A percentile compares a stretch with the other conserved stretches of the same genome.
Conservation (phyloP, 2,888 invertebrate species). For the Amiota mariae region DNA sequence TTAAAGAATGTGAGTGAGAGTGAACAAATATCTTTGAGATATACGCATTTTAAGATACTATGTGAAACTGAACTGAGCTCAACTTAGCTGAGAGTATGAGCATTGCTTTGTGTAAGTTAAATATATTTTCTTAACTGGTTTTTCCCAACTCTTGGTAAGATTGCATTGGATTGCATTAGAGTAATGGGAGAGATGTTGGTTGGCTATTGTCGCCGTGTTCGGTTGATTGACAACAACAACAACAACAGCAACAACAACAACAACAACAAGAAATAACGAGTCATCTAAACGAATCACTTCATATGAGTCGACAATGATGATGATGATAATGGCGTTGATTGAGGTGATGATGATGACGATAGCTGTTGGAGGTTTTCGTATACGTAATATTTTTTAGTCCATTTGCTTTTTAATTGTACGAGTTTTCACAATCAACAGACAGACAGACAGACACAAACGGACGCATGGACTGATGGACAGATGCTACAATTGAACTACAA, state of each 20-base stretch:
- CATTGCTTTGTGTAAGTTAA: no score
- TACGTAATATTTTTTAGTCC: slow-evolving; percentile 59
- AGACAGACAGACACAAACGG: no score
- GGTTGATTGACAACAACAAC: neutral
- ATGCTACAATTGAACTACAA: slow-evolving; percentile 9
- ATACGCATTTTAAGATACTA: no score
- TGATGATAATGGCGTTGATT: slow-evolving; percentile 20
- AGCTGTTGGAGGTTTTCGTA: slow-evolving; percentile 46
- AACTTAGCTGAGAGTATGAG: no score
- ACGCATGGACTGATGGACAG: neutral
- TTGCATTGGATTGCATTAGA: no score
- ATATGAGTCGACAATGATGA: slow-evolving; percentile 26
- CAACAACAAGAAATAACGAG: neutral
- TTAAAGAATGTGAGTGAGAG: no score
- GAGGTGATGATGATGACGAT: slow-evolving; percentile 43
- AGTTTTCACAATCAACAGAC: slow-evolving; percentile 41
- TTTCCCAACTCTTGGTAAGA: no score
- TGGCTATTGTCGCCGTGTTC: neutral
- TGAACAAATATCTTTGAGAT: no score
- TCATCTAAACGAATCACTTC: neutral
- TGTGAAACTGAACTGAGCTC: no score
- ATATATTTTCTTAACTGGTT: no score
- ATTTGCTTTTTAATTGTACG: slow-evolving; percentile 58
- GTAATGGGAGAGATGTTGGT: neutral
- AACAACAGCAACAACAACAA: neutral